These are phyloP conservation scores for Neopipo cinnamomea DNA, from an alignment of 2,113 vertebrate genomes.

Conservation along the genomic window DNA sequence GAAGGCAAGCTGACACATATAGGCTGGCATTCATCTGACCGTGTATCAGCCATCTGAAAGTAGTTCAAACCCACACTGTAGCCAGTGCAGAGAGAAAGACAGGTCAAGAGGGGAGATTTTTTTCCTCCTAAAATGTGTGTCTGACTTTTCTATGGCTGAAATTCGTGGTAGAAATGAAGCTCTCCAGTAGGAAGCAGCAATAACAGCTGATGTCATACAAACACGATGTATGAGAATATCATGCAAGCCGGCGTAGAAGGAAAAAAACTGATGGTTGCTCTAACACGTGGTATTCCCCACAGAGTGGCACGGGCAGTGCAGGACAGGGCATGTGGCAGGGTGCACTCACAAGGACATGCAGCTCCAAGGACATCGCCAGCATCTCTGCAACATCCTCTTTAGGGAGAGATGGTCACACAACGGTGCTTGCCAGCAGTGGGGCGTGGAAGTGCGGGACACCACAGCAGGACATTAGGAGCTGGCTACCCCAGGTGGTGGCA, in stretches of 20 bases:
- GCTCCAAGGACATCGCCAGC: not conserved
- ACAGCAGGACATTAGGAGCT: not conserved
- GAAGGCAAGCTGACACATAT: not conserved
- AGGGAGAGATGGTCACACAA: not conserved
- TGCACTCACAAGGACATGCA: not conserved
- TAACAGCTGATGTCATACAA: not conserved
- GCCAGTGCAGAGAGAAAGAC: not conserved
- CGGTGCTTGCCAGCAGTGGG: not conserved
- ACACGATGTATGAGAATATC: not conserved
- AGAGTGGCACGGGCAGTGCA: not conserved
- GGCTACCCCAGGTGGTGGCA: not conserved
- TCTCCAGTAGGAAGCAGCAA: not conserved
- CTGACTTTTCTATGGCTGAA: not conserved
- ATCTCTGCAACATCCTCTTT: accelerated
- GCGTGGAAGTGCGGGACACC: not conserved
- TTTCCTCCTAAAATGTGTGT: not conserved
- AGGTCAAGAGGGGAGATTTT: not conserved
- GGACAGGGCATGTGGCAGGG: not conserved
- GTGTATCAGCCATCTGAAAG: not conserved
- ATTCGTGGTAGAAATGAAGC: not conserved
- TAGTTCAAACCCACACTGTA: not conserved
- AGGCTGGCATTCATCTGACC: not conserved
- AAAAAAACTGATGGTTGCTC: not conserved
- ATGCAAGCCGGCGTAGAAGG: not conserved
- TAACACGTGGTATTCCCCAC: not conserved